Evolutionary conservation across 30 jellyfish, hydroid and myxozoan species (phyloP).

Genomic region (Aurelia coerulea): DNA sequence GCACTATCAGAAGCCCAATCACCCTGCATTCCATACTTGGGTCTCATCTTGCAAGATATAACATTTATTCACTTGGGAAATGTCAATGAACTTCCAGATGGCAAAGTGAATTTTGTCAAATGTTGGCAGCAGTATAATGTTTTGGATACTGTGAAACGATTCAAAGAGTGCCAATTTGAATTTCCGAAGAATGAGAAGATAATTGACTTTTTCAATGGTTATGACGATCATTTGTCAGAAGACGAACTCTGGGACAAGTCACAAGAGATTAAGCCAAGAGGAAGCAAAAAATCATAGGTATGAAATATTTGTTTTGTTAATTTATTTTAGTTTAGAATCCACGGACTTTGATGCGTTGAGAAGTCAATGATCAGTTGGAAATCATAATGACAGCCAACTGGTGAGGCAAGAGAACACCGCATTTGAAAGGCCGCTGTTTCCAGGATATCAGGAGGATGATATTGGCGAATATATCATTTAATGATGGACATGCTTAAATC

Average conservation of each 20-base stretch:
- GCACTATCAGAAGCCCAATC: conserved; percentile 98
- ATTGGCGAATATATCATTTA: too few relatives aligned
- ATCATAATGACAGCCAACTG: too few relatives aligned
- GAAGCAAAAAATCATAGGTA: conserved; percentile 36
- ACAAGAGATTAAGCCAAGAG: conserved; percentile 81
- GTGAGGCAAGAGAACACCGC: too few relatives aligned
- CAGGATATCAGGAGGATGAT: too few relatives aligned
- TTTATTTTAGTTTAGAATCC: background rate
- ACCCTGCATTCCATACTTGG: conserved; percentile 98
- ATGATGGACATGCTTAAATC: too few relatives aligned
- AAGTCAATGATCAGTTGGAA: too few relatives aligned
- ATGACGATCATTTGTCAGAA: conserved; percentile 93
- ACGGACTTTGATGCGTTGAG: background rate
- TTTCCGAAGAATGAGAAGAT: conserved; percentile 82
- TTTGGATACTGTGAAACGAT: conserved; percentile 86
- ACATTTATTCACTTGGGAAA: conserved; percentile 95
- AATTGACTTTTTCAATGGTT: conserved; percentile 75
- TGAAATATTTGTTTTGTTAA: background rate
- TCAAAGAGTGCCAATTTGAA: conserved; percentile 86
- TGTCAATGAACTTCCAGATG: conserved; percentile 97
- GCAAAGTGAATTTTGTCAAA: conserved; percentile 95
- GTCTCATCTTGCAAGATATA: conserved; percentile 96
- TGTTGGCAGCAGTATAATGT: conserved; percentile 98
- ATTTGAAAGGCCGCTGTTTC: too few relatives aligned
- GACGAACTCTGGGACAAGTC: conserved; percentile 98